A percentile compares a stretch with the other conserved stretches of the same genome.
phyloP scores from a whole-genome alignment of 2,888 invertebrate genomes.

The Hemistola chrysoprasaria region DNA sequence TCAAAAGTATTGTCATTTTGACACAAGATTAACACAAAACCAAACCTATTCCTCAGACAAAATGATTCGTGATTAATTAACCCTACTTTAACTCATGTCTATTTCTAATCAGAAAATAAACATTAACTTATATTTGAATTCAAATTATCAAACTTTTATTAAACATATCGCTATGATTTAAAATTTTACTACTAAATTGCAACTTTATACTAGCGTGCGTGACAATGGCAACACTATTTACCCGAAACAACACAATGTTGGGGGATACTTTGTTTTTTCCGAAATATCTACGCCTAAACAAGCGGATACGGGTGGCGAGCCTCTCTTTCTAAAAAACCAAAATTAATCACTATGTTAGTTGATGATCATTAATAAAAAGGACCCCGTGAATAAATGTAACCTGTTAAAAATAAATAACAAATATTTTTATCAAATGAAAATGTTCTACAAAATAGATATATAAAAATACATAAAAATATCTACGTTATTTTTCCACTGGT shows the following conservation, averaged over 20 bases:
- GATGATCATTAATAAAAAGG: constrained; percentile 12
- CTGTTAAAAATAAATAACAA: background rate
- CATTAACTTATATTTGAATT: too few species aligned
- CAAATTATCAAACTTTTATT: too few species aligned
- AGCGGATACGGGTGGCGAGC: constrained; percentile 73
- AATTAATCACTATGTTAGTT: constrained; percentile 53
- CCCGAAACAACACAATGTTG: constrained; percentile 62
- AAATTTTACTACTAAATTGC: too few species aligned
- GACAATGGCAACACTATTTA: constrained; percentile 63
- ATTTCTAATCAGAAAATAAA: too few species aligned
- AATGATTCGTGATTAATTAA: too few species aligned
- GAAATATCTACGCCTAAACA: constrained; percentile 78
- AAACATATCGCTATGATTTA: too few species aligned
- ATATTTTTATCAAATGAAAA: background rate
- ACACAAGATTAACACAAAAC: too few species aligned
- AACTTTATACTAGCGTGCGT: constrained; percentile 37
- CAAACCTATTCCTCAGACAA: too few species aligned
- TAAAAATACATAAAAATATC: constrained; percentile 4
- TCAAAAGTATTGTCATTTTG: too few species aligned
- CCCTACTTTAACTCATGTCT: too few species aligned
- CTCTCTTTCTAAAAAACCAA: constrained; percentile 77
- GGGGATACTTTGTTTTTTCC: constrained; percentile 77
- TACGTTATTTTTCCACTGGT: constrained; percentile 8
- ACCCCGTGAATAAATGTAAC: constrained; percentile 22
- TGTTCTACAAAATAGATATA: background rate